These are phyloP conservation scores for Zaprionus vittiger DNA, from an alignment of 1,140 invertebrate genomes.

Conservation along the genomic window DNA sequence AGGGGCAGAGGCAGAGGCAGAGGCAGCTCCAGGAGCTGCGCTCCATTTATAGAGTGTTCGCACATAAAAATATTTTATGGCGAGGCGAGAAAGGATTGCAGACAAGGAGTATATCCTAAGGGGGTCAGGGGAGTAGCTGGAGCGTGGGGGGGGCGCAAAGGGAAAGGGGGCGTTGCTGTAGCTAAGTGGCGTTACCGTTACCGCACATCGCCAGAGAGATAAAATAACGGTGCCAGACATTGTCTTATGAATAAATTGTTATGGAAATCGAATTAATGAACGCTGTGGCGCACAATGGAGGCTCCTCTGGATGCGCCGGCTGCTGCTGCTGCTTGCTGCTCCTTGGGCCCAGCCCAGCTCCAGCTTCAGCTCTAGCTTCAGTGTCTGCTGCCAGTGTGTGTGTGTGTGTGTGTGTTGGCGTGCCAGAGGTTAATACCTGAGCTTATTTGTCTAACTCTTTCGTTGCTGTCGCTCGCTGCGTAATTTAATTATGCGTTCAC, in stretches of 20 bases:
- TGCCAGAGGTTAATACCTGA: conserved; percentile 84
- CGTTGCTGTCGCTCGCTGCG: conserved; percentile 70
- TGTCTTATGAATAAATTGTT: conserved; percentile 85
- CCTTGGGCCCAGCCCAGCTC: conserved; percentile 17
- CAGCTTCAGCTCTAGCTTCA: background rate
- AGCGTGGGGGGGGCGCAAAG: background rate
- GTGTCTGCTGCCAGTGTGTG: conserved; percentile 33
- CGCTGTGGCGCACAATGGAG: conserved; percentile 78
- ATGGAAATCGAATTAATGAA: conserved; percentile 85
- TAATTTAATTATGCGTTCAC: conserved; percentile 84
- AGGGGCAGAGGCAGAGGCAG: background rate
- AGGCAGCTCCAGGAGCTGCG: conserved; percentile 26
- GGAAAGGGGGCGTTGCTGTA: conserved; percentile 30
- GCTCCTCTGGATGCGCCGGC: conserved; percentile 34
- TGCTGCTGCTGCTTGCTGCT: conserved; percentile 27
- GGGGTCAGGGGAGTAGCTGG: background rate
- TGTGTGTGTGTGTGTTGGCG: conserved; percentile 57
- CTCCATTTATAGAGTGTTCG: conserved; percentile 79
- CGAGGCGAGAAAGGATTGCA: conserved; percentile 75
- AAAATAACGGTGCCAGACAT: conserved; percentile 84
- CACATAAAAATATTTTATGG: conserved; percentile 84
- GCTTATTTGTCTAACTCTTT: conserved; percentile 84
- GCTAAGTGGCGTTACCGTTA: conserved; percentile 83
- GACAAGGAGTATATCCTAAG: conserved; percentile 40
- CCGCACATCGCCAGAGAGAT: conserved; percentile 82